Conservation (phyloP, 1,140 invertebrate genomes). For the Probaryconus sp. region DNA sequence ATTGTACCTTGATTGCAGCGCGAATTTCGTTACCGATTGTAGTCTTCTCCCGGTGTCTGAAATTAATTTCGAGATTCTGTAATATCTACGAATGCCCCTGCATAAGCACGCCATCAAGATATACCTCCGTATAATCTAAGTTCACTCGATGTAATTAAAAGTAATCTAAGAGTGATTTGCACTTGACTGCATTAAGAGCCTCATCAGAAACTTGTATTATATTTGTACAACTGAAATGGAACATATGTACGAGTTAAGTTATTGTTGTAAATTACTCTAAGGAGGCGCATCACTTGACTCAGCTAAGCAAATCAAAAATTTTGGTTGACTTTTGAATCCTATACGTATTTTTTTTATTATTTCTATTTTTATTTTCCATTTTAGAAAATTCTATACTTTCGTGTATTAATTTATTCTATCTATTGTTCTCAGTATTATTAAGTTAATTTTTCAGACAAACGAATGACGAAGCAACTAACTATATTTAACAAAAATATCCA, state of each 20-base stretch:
- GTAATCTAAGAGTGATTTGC: conserved; percentile 60
- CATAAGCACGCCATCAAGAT: conserved; percentile 40
- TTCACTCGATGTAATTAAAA: conserved; percentile 58
- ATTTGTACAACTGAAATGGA: conserved; percentile 37
- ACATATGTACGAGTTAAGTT: conserved; percentile 15
- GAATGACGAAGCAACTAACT: no score
- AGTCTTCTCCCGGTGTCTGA: conserved; percentile 21
- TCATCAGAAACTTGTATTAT: conserved; percentile 53
- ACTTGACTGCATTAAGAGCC: conserved; percentile 42
- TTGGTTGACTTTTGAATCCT: not conserved
- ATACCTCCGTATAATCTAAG: conserved; percentile 57
- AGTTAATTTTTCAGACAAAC: no score
- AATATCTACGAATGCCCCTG: conserved; percentile 35
- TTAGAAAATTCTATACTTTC: conserved; percentile 7
- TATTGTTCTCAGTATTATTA: conserved; percentile 14
- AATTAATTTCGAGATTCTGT: conserved; percentile 36
- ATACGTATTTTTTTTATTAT: conserved; percentile 13
- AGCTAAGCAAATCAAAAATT: not conserved
- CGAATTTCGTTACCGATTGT: conserved; percentile 25
- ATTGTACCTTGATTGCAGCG: conserved; percentile 11
- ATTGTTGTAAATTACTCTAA: conserved; percentile 35
- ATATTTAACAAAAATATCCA: no score
- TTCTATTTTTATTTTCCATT: conserved; percentile 6
- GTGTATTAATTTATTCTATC: not conserved
- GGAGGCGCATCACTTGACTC: conserved; percentile 6